Evolutionary conservation across 1,140 invertebrate species (phyloP).

Genomic region (Drosophila equinoxialis): DNA sequence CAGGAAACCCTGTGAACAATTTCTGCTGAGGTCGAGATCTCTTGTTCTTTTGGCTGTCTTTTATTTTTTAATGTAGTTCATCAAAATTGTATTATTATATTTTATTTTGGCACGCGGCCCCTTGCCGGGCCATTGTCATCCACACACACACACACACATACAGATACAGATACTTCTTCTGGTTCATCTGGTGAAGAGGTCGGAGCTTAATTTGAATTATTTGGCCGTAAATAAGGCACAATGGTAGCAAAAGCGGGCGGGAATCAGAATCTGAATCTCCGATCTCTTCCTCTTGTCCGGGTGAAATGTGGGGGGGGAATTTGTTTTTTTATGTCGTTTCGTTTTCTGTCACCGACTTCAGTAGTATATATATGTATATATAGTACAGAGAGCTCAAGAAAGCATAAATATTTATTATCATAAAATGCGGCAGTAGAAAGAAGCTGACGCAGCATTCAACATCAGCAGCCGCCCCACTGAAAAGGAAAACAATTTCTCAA

Average conservation of each 20-base stretch:
- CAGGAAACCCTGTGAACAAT: constrained; percentile 27
- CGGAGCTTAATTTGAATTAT: constrained; percentile 77
- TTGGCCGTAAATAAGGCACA: constrained; percentile 79
- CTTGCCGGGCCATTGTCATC: constrained; percentile 42
- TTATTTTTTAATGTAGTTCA: constrained; percentile 60
- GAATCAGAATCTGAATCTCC: neutral
- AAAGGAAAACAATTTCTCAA: constrained; percentile 80
- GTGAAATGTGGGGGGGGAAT: constrained; percentile 47
- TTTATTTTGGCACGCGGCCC: constrained; percentile 71
- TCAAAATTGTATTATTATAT: constrained; percentile 46
- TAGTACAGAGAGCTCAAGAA: constrained; percentile 27
- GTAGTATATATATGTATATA: neutral
- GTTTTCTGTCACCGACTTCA: constrained; percentile 48
- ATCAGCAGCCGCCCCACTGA: constrained; percentile 43
- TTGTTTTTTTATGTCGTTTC: constrained; percentile 38
- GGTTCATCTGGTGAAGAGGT: constrained; percentile 30
- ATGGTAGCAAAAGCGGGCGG: constrained; percentile 40
- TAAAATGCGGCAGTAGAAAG: constrained; percentile 57
- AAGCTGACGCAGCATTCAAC: constrained; percentile 36
- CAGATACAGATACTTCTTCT: constrained; percentile 51
- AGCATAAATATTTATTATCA: constrained; percentile 80
- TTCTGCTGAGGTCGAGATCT: constrained; percentile 10
- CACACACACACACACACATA: neutral
- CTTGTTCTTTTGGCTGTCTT: constrained; percentile 13
- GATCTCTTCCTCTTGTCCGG: constrained; percentile 36